Evolutionary conservation across 2,888 invertebrate species (phyloP), one percentile per base, ranked within the genome.

Genomic region (Thysanoteuthis rhombus): DNA sequence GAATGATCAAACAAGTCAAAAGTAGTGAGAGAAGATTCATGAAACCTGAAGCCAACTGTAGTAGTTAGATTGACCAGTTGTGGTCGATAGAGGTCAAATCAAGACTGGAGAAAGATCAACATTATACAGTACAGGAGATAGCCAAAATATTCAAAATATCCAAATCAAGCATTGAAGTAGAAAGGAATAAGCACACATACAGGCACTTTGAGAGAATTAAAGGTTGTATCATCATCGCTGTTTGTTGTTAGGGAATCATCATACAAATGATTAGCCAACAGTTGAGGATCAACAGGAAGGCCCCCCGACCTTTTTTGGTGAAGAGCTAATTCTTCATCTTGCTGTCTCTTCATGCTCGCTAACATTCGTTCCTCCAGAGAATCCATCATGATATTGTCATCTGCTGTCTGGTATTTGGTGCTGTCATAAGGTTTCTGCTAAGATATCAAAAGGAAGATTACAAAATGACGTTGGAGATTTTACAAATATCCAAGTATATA

Each of bases 291-390:
- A 25, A 32, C 92, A 92, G 40, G n/a, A 45, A 25, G 22, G 19
- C 45, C 45, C 10, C 12, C 28, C 25, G 39, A 39, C 39, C 25
- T 45, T 32, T 36, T 92, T 22, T 92, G 92, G 45, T 92, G 42
- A 45, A 92, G 45, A 32, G 92, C 95, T 93, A 94, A 91, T 36
- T 95, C 96, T 47, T 95, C 96, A n/a, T 96, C 96, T 93, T 95
- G 94, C 93, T 96, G 95, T 45, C 96, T 95, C 93, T 96, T 95
- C 95, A 97, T 95, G 92, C 96, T 96, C 90, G 95, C 95, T 52
- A 97, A 94, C 97, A 97, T 97, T 90, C 94, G 94, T 22, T 95
- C 96, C 94, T 97, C 97, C 94, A 96, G 96, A 1, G 96, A 96
- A 38, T 96, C 96, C 12, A 96, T 96, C 45, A 97, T 93, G 42